A percentile compares a stretch with the other conserved stretches of the same genome.
Conservation (phyloP, 2,888 invertebrate genomes). For the Erebia ligea region DNA sequence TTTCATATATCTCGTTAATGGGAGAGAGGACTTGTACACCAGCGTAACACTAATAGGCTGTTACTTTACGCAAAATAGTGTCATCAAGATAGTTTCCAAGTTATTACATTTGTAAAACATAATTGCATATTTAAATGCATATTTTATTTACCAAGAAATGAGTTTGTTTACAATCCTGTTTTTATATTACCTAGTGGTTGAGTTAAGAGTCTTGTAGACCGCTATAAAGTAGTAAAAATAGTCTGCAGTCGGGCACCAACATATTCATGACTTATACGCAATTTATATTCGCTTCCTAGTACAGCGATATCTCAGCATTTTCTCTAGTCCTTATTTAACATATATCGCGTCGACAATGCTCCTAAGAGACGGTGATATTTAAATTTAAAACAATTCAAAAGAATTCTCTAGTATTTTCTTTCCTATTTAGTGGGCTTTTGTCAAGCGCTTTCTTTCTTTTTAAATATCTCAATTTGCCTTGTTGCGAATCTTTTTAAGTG, state of each 20-base stretch:
- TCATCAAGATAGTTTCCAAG: constrained; percentile 16
- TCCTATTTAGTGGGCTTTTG: constrained; percentile 36
- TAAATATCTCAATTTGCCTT: constrained; percentile 31
- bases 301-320: constrained; percentile 58
- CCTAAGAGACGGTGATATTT: constrained; percentile 48
- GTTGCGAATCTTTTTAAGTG: constrained; percentile 21
- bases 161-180: constrained; percentile 22
- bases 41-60: constrained; percentile 16
- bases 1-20: constrained; percentile 13
- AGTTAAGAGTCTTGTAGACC: constrained; percentile 35
- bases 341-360: constrained; percentile 51
- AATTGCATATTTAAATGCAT: constrained; percentile 17
- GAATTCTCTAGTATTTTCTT: constrained; percentile 39
- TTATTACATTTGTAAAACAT: constrained; percentile 22
- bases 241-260: constrained; percentile 37
- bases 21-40: constrained; percentile 6
- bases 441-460: constrained; percentile 32
- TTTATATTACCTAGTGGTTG: constrained; percentile 11
- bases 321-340: constrained; percentile 58
- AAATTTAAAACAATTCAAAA: constrained; percentile 56
- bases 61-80: constrained; percentile 22
- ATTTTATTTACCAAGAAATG: constrained; percentile 16
- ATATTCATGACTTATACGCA: constrained; percentile 70
- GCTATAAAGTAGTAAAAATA: constrained; percentile 33
- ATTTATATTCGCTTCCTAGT: constrained; percentile 76